Conservation (phyloP, 30 jellyfish, hydroid and myxozoan genomes). For the Haliclystus octoradiatus region DNA sequence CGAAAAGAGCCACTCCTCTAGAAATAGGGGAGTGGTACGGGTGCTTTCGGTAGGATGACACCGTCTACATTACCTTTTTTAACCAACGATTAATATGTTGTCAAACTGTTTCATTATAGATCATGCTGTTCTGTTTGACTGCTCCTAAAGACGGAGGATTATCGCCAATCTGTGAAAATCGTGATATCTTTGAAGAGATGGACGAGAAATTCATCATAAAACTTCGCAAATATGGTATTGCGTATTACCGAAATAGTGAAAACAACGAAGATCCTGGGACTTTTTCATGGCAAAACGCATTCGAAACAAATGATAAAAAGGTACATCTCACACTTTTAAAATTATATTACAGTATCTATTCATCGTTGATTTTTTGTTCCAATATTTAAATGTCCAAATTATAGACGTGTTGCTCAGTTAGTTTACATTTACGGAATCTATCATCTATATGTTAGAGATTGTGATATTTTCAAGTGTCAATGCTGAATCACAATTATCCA, state of each 20-base stretch:
- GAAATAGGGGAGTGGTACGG: no score
- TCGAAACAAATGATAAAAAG: constrained; percentile 24
- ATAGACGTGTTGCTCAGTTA: no score
- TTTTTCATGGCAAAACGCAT: constrained; percentile 55
- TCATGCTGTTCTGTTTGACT: not conserved
- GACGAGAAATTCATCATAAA: not conserved
- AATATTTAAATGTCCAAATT: no score
- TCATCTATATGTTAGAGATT: no score
- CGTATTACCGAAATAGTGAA: not conserved
- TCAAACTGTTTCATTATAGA: not conserved
- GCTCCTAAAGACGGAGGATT: not conserved
- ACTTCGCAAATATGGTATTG: not conserved
- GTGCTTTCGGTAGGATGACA: no score
- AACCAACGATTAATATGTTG: no score
- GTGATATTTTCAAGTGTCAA: no score
- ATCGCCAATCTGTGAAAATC: not conserved
- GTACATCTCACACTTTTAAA: constrained; percentile 2
- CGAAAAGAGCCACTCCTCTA: no score
- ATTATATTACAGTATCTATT: not conserved
- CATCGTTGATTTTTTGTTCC: no score
- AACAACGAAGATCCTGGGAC: not conserved
- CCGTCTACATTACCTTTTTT: no score
- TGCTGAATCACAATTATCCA: no score
- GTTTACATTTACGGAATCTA: no score
- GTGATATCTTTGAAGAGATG: not conserved